Base-by-base conservation (phyloP, 2,797 vertebrate genomes). In the Rhabdomys pumilio region DNA sequence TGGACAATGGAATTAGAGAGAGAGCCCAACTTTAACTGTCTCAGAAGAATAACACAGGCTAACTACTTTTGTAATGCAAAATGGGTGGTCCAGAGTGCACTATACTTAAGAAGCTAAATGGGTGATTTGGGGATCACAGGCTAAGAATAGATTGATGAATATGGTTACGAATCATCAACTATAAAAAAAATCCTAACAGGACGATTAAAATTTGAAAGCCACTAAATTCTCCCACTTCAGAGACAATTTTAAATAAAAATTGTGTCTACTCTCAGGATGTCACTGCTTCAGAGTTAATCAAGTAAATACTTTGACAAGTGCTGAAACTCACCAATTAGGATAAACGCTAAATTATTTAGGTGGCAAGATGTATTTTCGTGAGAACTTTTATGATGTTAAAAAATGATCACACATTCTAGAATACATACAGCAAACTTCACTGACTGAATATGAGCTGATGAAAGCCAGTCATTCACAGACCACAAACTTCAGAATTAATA, bases 281-380 rank as follows among this genome's bases (percentile, higher is more conserved):
- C 82, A 92, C 47, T 89, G 38, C 82, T 91, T 0, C 57, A 76
- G 85, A 83, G 15, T 85, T 93, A 94, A 86, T 83, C 67, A 92
- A 96, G 89, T 96, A 93, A 96, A 92, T 96, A 91, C 77, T 95
- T 92, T 95, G 90, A 95, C 92, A 96, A 90, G 50, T 59, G 38
- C 63, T 93, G 12, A 72, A 93, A 67, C 11, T 59, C 90, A 80
- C 88, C 80, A 92, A 92, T 92, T 93, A 94, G 26, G 79, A n/a
- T 90, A 85, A 69, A 90, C 47, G 11, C 41, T 89, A 86, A 92
- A 96, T 95, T 91, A 90, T 92, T 94, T 79, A 95, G 47, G 26
- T 96, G 61, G 44, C 77, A 95, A 93, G 55, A 89, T 65, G 57
- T 84, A 29, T 73, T 96, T 93, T 67, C 26, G 19, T 41, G 55